These are phyloP conservation scores for Diceros bicornis DNA, from an alignment of 2,797 vertebrate genomes.

Conservation along the genomic window DNA sequence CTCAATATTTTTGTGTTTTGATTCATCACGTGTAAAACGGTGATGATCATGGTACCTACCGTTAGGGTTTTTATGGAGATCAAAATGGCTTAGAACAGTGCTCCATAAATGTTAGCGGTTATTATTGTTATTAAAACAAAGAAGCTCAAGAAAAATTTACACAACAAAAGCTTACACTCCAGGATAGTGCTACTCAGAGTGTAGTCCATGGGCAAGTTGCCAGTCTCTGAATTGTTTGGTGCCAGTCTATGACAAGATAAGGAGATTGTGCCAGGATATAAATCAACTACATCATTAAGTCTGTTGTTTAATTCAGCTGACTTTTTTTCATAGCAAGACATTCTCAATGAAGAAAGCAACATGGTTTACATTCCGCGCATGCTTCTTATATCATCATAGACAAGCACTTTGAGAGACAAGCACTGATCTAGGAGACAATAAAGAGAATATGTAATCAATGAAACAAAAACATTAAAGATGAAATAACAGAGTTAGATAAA, in stretches of 20 bases:
- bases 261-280: not conserved
- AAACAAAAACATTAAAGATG: not conserved
- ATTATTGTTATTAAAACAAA: not conserved
- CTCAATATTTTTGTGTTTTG: not conserved
- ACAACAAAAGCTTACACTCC: not conserved
- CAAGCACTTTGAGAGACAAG: not conserved
- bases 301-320: not conserved
- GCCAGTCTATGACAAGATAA: not conserved
- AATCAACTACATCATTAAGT: not conserved
- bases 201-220: not conserved
- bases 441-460: not conserved
- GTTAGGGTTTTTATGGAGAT: not conserved
- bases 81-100: not conserved
- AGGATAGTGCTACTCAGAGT: not conserved
- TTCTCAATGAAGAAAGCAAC: not conserved
- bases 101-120: not conserved
- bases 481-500: not conserved
- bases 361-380: not conserved
- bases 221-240: not conserved
- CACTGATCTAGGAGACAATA: not conserved
- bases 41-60: not conserved
- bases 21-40: not conserved
- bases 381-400: not conserved
- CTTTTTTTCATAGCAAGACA: not conserved
- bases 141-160: not conserved